A percentile compares a stretch with the other conserved stretches of the same genome.
Conservation (phyloP, 2,113 vertebrate genomes). For the Scomber japonicus region DNA sequence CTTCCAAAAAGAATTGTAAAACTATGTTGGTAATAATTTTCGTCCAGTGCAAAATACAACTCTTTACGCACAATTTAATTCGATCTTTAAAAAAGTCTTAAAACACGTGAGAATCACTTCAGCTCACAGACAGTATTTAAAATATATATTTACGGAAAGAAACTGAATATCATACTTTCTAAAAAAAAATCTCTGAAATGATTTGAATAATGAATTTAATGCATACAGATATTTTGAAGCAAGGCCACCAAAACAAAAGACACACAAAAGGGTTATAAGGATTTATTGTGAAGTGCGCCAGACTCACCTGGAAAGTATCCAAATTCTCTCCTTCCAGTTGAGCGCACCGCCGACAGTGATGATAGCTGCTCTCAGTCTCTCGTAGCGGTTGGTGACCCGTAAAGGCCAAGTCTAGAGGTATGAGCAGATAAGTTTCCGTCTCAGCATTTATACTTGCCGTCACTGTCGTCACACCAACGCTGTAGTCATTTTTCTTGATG, state of each 20-base stretch:
- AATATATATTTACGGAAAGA: background rate
- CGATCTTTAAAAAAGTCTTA: background rate
- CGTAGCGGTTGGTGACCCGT: constrained; percentile 62
- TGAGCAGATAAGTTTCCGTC: constrained; percentile 69
- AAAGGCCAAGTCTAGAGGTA: constrained; percentile 73
- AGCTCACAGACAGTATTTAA: background rate
- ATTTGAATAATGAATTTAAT: background rate
- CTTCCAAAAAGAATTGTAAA: background rate
- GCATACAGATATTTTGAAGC: background rate
- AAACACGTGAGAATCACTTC: background rate
- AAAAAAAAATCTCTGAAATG: background rate
- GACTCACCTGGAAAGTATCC: constrained; percentile 63
- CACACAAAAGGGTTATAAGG: background rate
- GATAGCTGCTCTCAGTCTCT: constrained; percentile 36
- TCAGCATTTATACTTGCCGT: constrained; percentile 79
- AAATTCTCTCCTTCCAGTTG: constrained; percentile 29
- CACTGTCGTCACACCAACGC: constrained; percentile 82
- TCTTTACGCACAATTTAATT: background rate
- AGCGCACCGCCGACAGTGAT: constrained; percentile 11
- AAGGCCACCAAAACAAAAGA: background rate
- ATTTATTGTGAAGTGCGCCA: constrained; percentile 4
- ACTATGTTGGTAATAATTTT: background rate
- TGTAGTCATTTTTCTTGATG: constrained; percentile 84
- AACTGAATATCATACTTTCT: background rate
- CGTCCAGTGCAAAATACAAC: background rate